Percentiles rank a stretch among this genome's conserved stretches.
These are phyloP conservation scores for Eclectus roratus DNA, from an alignment of 2,113 vertebrate genomes.

Conservation along the genomic window DNA sequence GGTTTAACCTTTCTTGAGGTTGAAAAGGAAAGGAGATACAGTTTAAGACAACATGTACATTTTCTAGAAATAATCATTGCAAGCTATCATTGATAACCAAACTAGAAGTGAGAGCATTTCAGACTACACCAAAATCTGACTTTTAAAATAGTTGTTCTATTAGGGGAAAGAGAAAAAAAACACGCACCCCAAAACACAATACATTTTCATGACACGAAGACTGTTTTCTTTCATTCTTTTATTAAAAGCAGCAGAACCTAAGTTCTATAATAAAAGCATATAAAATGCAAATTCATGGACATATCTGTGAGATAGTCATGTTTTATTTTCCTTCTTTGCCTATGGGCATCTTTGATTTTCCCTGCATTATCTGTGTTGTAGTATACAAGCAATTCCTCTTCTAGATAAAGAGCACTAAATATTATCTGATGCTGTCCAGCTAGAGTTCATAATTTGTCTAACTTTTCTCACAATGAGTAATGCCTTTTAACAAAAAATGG, in stretches of 20 bases:
- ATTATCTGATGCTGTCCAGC: background rate
- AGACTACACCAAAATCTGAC: background rate
- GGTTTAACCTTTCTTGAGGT: background rate
- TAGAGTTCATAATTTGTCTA: background rate
- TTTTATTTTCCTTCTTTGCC: background rate
- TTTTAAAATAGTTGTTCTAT: background rate
- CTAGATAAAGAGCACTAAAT: conserved; percentile 1
- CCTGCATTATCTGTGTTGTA: background rate
- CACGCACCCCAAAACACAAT: background rate
- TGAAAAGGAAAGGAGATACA: background rate
- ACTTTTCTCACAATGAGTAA: background rate
- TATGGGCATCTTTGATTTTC: background rate
- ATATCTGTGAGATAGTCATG: background rate
- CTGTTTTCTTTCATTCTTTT: background rate
- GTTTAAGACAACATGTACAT: background rate
- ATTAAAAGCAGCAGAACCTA: background rate
- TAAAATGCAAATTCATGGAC: background rate
- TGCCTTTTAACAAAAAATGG: background rate
- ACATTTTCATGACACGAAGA: background rate
- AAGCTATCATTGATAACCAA: background rate
- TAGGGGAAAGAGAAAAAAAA: background rate
- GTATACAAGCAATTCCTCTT: background rate
- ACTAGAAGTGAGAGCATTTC: background rate
- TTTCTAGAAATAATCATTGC: background rate
- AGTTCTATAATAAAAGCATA: background rate